A percentile compares a stretch with the other conserved stretches of the same genome.
phyloP scores from a whole-genome alignment of 2,888 invertebrate genomes.

The Pollenia labialis region DNA sequence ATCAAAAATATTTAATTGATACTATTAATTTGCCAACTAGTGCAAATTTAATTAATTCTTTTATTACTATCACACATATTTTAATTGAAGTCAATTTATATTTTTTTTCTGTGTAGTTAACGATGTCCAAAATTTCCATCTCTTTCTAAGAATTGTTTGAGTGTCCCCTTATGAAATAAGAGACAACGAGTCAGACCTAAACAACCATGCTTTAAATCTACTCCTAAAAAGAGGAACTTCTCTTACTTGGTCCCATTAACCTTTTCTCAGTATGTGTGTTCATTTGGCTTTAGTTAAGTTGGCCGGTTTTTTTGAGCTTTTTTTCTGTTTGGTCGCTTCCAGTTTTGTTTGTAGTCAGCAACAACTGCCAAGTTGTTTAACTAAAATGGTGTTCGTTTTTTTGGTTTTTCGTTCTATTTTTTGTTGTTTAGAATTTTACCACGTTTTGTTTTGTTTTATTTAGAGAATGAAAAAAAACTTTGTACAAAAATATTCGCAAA shows the following conservation, averaged over 20 bases:
- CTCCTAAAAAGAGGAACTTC: too few species aligned
- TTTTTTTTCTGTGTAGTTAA: too few species aligned
- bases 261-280: neutral
- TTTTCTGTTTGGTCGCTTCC: constrained; percentile 21
- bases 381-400: constrained; percentile 30
- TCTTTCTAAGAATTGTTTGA: too few species aligned
- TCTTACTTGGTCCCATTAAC: constrained; percentile 5
- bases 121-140: too few species aligned
- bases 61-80: too few species aligned
- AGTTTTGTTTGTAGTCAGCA: constrained; percentile 62
- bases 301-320: neutral
- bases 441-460: constrained; percentile 27
- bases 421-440: constrained; percentile 56
- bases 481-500: constrained; percentile 39
- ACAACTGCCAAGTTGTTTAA: constrained; percentile 57
- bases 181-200: too few species aligned
- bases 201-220: too few species aligned
- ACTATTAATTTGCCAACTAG: too few species aligned
- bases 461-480: constrained; percentile 37
- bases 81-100: too few species aligned
- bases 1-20: too few species aligned
- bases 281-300: constrained; percentile 19
- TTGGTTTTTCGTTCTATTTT: constrained; percentile 12
- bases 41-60: too few species aligned
- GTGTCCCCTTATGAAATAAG: too few species aligned